Conservation (phyloP, 2,888 invertebrate species). For the Candidula unifasciata region DNA sequence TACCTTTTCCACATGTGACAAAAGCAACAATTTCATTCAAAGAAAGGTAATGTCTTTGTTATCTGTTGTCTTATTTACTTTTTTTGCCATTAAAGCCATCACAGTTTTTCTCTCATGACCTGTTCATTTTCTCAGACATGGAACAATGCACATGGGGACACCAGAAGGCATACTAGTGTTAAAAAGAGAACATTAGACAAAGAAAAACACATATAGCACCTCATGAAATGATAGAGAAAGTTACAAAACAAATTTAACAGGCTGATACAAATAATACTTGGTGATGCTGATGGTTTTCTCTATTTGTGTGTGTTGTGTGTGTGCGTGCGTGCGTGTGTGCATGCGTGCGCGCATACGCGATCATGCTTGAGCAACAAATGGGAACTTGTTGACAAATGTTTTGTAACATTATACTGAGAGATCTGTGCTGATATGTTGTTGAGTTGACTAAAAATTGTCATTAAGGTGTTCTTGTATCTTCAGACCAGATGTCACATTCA, state of each 20-base stretch:
- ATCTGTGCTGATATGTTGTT: neutral
- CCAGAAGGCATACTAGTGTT: no score
- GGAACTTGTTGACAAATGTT: no score
- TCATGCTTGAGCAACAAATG: no score
- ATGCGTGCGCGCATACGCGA: no score
- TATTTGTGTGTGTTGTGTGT: neutral
- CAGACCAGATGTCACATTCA: slow-evolving; percentile 81
- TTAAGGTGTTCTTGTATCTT: slow-evolving; percentile 11
- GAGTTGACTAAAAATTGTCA: neutral
- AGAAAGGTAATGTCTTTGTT: slow-evolving; percentile 76
- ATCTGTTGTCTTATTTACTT: neutral
- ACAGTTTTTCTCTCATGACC: neutral
- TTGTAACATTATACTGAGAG: no score
- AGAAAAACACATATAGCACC: no score
- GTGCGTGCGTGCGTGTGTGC: no score
- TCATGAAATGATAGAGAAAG: neutral
- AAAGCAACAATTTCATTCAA: slow-evolving; percentile 79
- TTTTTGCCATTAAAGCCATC: neutral
- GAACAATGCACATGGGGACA: no score
- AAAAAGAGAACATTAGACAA: no score
- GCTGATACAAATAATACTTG: neutral
- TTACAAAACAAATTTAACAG: neutral
- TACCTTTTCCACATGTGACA: slow-evolving; percentile 81
- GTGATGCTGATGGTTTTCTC: neutral
- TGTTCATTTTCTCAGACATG: neutral